Base-by-base conservation (phyloP, 1,140 invertebrate genomes). In the Solenopsis fugax region DNA sequence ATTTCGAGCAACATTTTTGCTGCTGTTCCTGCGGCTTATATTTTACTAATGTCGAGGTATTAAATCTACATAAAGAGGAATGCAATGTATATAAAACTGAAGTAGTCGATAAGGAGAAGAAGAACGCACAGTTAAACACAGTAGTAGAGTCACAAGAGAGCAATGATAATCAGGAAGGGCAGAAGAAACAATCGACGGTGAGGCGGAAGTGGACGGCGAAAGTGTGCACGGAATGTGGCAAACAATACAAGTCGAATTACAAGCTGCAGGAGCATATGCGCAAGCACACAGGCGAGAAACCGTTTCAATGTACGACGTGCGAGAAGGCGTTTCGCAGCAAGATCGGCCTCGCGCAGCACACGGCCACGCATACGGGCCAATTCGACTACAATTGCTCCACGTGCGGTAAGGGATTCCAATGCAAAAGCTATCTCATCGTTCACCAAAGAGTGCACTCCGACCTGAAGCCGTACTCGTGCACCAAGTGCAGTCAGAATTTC, bases 231-330 rank as follows among this genome's bases (percentile, higher is more conserved):
- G 95, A 96, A 10, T 97, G 96, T 87, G 96, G 96, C 0, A 96
- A 97, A 91, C 94, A 95, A 16, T 96, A 96, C 90, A 94, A 95
- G 65, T 96, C 96, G 0, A 96, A 96, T 93, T 96, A 96, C 77
- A 96, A 97, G 91, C 92, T 97, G n/a, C 96, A 96, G 86, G 97
- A 97, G 75, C 98, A 99, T 92, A 96, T 97, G 94, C 93, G 97
- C n/a, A 97, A 96, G n/a, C 97, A 98, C 89, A 98, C 97, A 0
- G 97, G 97, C 1, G 97, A 98, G 91, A 98, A 97, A 92, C 97
- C 97, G 16, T 98, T 97, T 93, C 96, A 97, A 60, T 98, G 98
- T 94, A 94, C 96, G 7, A 95, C 97, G 37, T 98, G 98, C 93
- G 97, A 97, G 5, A 98, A 98, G 92, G 96, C 96, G 18, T 98